phyloP scores from a whole-genome alignment of 2,888 invertebrate genomes.

The Clanis bilineata region DNA sequence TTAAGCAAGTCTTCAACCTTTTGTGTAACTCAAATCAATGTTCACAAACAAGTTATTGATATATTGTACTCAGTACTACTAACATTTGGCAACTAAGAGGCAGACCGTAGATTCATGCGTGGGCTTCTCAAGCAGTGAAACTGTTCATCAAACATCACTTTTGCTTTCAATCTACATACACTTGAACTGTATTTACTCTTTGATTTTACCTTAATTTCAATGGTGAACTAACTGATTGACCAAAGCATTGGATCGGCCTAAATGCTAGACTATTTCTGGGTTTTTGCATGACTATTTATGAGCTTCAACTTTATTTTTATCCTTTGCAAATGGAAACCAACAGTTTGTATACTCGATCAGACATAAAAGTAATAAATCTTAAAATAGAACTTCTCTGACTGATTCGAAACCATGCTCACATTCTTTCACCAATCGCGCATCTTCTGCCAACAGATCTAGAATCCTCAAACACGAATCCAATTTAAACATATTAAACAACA shows the following conservation, averaged over 20 bases:
- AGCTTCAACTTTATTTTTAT: too few species aligned
- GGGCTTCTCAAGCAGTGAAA: slow-evolving; percentile 66
- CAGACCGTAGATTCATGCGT: slow-evolving; percentile 35
- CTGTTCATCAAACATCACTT: slow-evolving; percentile 56
- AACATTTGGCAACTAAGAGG: slow-evolving; percentile 1
- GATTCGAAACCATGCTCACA: not conserved
- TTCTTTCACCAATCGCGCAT: not conserved
- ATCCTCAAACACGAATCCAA: not conserved
- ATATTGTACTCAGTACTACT: not conserved
- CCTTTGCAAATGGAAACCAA: too few species aligned
- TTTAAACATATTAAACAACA: slow-evolving; percentile 19
- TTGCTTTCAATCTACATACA: slow-evolving; percentile 16
- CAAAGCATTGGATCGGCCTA: too few species aligned
- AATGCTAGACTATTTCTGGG: too few species aligned
- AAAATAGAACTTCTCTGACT: too few species aligned
- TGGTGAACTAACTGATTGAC: too few species aligned
- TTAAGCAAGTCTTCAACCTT: too few species aligned
- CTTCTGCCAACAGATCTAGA: not conserved
- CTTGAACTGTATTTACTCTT: not conserved
- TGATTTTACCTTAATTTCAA: too few species aligned
- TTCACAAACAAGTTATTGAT: not conserved
- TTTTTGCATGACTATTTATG: too few species aligned
- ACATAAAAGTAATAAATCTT: too few species aligned
- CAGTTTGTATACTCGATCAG: too few species aligned
- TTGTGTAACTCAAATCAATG: not conserved